Evolutionary conservation across 1,140 invertebrate genomes (phyloP).

Genomic region (Laodelphax striatellus): DNA sequence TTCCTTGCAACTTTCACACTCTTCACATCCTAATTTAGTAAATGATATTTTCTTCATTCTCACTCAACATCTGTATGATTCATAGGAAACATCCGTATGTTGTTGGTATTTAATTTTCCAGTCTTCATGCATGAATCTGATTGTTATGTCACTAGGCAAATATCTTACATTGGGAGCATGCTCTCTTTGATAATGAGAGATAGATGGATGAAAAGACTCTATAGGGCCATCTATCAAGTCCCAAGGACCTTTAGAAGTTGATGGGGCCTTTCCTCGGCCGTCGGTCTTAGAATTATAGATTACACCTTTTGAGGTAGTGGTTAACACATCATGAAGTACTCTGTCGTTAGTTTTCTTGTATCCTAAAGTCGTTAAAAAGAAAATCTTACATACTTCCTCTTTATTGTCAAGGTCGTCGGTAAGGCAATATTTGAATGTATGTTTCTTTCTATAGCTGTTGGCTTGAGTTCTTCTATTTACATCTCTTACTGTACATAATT

Average conservation of each 20-base stretch:
- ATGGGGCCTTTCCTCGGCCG: background rate
- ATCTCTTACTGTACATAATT: background rate
- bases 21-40: slow-evolving; percentile 14
- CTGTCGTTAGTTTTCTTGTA: slow-evolving; percentile 8
- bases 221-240: slow-evolving; percentile 13
- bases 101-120: slow-evolving; percentile 15
- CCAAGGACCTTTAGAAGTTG: slow-evolving; percentile 1
- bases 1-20: slow-evolving; percentile 15
- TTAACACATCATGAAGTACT: slow-evolving; percentile 7
- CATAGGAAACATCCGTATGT: slow-evolving; percentile 13
- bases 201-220: slow-evolving; percentile 15
- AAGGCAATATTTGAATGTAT: slow-evolving; percentile 4
- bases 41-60: slow-evolving; percentile 17
- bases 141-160: slow-evolving; percentile 17
- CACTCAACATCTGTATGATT: slow-evolving; percentile 12
- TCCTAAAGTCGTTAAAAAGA: slow-evolving; percentile 9
- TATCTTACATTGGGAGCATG: slow-evolving; percentile 18
- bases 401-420: background rate
- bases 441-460: background rate
- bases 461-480: background rate
- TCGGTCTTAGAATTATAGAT: background rate
- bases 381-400: slow-evolving; percentile 8
- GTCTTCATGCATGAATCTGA: slow-evolving; percentile 18
- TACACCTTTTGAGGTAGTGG: too few relatives aligned
- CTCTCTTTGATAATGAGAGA: slow-evolving; percentile 20